Conservation (phyloP, 2,888 invertebrate species). For the Acanthopleura granulata region DNA sequence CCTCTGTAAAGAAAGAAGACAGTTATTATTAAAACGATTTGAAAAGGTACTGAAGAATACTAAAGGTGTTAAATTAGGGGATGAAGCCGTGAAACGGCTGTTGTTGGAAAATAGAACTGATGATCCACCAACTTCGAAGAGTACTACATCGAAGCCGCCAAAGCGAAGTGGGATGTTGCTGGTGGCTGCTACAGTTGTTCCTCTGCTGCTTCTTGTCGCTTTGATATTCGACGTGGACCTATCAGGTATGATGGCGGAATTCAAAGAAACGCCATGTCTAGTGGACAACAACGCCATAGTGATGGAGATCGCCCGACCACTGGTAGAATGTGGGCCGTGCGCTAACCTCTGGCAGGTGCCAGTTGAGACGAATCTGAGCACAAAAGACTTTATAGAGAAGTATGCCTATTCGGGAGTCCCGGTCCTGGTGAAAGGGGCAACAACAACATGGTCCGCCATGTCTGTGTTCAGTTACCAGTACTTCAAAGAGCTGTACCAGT, state of each 20-base stretch:
- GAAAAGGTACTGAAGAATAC: no score
- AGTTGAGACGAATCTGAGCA: conserved; percentile 71
- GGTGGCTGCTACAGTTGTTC: no score
- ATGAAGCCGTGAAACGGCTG: no score
- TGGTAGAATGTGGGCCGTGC: conserved; percentile 86
- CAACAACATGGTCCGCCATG: conserved; percentile 83
- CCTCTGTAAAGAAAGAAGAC: no score
- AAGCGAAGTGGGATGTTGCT: no score
- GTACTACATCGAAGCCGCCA: no score
- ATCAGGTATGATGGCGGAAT: not conserved
- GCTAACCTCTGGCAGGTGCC: conserved; percentile 78
- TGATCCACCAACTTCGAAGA: no score
- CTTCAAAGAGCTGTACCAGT: conserved; percentile 22
- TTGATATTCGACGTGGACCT: not conserved
- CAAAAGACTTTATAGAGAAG: conserved; percentile 76
- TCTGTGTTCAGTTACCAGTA: conserved; percentile 63
- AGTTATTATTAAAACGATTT: no score
- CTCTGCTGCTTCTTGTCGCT: not conserved
- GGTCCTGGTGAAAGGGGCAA: conserved; percentile 83
- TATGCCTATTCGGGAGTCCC: conserved; percentile 86
- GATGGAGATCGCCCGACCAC: conserved; percentile 88
- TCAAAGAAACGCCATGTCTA: conserved; percentile 76
- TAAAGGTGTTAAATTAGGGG: no score
- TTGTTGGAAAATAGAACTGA: no score
- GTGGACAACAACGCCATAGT: conserved; percentile 86